phyloP scores from a whole-genome alignment of 30 jellyfish, hydroid and myxozoan species.

The Hydractinia echinata region DNA sequence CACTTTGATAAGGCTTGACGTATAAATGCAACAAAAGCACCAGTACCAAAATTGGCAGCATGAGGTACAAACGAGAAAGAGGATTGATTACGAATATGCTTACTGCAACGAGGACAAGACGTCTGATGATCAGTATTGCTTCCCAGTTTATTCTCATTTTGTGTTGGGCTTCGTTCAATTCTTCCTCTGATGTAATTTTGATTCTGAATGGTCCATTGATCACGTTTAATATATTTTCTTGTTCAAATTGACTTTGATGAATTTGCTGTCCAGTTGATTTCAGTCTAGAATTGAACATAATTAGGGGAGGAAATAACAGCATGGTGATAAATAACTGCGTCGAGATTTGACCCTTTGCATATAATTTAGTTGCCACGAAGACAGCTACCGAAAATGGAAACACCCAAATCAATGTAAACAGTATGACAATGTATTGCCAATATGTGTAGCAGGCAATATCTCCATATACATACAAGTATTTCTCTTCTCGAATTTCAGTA shows the following conservation, averaged over 20 bases:
- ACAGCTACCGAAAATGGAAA: not conserved
- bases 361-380: constrained; percentile 1
- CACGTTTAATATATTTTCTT: not conserved
- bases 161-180: not conserved
- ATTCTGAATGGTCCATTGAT: not conserved
- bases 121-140: not conserved
- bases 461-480: not conserved
- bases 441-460: not conserved
- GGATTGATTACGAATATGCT: constrained; percentile 7
- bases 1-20: not conserved
- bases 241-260: not conserved
- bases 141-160: constrained; percentile 7
- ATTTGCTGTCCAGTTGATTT: not conserved
- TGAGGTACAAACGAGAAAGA: not conserved
- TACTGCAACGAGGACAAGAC: not conserved
- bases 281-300: not conserved
- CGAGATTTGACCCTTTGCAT: not conserved
- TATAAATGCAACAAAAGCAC: not conserved
- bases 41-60: not conserved
- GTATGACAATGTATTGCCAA: not conserved
- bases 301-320: not conserved
- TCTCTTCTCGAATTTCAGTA: not conserved
- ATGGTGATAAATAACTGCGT: not conserved
- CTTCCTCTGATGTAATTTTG: not conserved
- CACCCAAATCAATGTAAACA: not conserved